Conservation (phyloP, 2,797 vertebrate species). For the Threskiornis aethiopicus region DNA sequence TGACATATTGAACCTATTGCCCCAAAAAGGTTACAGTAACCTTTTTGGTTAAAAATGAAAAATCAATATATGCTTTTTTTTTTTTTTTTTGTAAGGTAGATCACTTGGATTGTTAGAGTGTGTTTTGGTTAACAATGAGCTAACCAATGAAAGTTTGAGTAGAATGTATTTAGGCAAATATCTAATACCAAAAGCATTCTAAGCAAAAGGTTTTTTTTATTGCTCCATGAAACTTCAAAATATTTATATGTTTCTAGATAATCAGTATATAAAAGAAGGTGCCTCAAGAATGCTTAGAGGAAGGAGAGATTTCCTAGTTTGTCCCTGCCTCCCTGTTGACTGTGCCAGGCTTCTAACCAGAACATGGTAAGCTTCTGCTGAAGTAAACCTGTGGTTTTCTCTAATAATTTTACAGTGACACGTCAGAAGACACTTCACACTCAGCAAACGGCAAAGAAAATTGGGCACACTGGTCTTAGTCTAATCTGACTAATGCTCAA, state of each 20-base stretch:
- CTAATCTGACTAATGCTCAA: neutral
- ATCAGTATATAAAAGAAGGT: neutral
- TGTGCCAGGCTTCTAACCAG: neutral
- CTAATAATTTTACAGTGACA: neutral
- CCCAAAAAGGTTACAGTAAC: neutral
- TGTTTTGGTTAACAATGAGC: neutral
- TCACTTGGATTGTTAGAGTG: rapidly evolving
- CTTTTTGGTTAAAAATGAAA: neutral
- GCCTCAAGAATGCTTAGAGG: neutral
- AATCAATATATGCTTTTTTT: neutral
- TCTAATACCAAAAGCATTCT: neutral
- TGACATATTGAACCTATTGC: neutral
- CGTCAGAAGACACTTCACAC: neutral
- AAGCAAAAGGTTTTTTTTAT: neutral
- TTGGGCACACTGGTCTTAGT: neutral
- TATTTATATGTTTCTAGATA: neutral
- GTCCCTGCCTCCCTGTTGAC: neutral
- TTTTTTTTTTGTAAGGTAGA: neutral
- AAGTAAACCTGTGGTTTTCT: neutral
- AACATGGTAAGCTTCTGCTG: neutral
- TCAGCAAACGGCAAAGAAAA: neutral
- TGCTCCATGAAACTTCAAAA: neutral
- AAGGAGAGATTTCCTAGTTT: neutral
- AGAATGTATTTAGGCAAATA: rapidly evolving
- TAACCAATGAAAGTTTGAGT: neutral